Conservation (phyloP, 2,113 vertebrate genomes). For the Ammodytes marinus region DNA sequence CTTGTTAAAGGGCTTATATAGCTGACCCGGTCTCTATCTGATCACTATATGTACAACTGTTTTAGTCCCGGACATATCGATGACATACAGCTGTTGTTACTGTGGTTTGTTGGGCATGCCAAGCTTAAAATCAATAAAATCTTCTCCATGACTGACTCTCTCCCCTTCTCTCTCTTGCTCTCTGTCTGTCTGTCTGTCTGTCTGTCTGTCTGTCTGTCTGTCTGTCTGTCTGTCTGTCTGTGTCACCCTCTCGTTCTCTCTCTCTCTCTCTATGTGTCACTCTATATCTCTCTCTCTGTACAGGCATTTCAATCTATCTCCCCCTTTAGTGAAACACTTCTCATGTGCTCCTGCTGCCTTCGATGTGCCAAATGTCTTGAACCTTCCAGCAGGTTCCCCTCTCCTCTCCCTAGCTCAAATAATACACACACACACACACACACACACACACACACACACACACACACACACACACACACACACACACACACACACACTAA, state of each 20-base stretch:
- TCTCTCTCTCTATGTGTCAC: no score
- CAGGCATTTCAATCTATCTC: constrained; percentile 37
- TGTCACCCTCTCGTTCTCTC: no score
- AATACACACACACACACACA: no score
- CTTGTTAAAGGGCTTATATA: neutral
- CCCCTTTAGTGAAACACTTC: constrained; percentile 50
- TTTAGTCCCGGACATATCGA: neutral
- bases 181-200: neutral
- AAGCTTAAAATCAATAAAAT: constrained; percentile 55
- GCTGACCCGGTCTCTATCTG: neutral
- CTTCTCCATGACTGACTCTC: constrained; percentile 45
- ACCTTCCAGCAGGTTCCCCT: constrained; percentile 20
- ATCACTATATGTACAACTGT: constrained; percentile 8
- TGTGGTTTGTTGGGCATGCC: constrained; percentile 4
- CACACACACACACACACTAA: neutral
- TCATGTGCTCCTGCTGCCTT: constrained; percentile 28
- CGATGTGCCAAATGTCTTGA: constrained; percentile 56
- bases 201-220: no score
- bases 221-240: no score
- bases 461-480: no score
- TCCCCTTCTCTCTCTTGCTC: constrained; percentile 26
- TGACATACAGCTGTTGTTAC: neutral
- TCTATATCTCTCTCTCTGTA: constrained; percentile 26
- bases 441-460: no score
- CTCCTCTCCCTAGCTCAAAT: neutral